These are phyloP conservation scores for Notolabrus celidotus DNA, from an alignment of 2,797 vertebrate genomes.

Conservation along the genomic window DNA sequence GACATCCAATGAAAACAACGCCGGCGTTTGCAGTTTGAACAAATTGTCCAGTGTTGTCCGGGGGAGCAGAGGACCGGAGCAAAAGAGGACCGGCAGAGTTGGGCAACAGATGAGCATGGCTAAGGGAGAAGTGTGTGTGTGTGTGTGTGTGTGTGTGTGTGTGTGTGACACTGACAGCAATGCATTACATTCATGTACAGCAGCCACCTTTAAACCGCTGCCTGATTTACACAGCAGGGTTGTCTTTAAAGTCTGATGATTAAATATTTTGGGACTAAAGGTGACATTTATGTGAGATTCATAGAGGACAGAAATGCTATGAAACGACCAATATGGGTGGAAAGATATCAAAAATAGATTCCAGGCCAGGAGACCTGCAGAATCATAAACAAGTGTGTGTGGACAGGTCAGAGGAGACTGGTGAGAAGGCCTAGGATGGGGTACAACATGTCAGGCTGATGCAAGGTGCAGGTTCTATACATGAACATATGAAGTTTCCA, in stretches of 20 bases:
- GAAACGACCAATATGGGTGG: not conserved
- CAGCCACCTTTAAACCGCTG: conserved; percentile 2
- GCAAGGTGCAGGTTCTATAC: no score
- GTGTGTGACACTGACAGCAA: not conserved
- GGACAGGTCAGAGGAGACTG: no score
- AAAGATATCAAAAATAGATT: conserved; percentile 18
- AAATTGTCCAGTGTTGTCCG: conserved; percentile 84
- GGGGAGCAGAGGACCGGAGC: conserved; percentile 38
- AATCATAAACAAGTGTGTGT: conserved; percentile 29
- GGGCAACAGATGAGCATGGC: not conserved
- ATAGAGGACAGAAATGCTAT: conserved; percentile 14
- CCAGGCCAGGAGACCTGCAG: not conserved
- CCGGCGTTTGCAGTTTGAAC: conserved; percentile 79
- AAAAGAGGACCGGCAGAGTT: conserved; percentile 25
- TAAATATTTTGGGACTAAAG: conserved; percentile 33
- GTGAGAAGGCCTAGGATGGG: no score
- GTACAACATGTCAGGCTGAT: no score
- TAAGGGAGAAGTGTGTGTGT: conserved; percentile 5
- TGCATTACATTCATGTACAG: not conserved
- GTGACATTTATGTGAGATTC: conserved; percentile 17
- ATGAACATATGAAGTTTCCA: no score
- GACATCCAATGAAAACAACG: conserved; percentile 83
- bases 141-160: no score
- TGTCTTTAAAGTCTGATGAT: conserved; percentile 4
- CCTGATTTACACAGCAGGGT: not conserved